Evolutionary conservation across 2,797 vertebrate species (phyloP), one percentile per base, ranked within the genome.

Genomic region (Naso thynnoides): DNA sequence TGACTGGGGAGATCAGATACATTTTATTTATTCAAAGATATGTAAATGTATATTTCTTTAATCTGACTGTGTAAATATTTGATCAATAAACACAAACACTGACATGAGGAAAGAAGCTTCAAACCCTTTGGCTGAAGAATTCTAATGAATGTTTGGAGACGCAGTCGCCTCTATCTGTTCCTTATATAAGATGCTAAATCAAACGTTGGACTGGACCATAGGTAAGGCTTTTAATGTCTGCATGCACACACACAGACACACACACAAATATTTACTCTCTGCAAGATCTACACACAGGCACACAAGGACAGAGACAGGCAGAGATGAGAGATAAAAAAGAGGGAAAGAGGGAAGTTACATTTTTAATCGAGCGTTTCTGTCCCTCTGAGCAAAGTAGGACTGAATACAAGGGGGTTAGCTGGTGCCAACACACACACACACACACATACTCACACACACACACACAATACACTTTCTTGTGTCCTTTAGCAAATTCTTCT

Each of bases 401-500:
- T 96, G 96, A 96, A 96, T 95, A 95, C 87, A 95, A 96, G 95
- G 91, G 95, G 94, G 93, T 93, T 78, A 95, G 95, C 95, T 62
- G 85, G 84, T 91, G 96, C 96, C 96, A 96, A 96, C 86, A 86
- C 79, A 71, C 72, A 47, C 79, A 66, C 59, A 53, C 45, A 49
- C 76, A 63, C 58, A 77, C 81, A 78, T 80, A 76, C 73, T 71
- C 54, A 64, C 64, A 79, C 52, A 49, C 76, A 62, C 39, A 62
- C 50, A 65, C 59, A 60, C 71, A 55, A 73, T 79, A 72, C 85
- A 79, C 75, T 84, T 91, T 89, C 88, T 96, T 96, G 95, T 96
- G 96, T 98, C 97, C 96, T 98, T 97, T 98, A 97, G 97, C 96
- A 97, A 97, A 98, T 97, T 98, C 96, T 98, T 96, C 96, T 95